Conservation (phyloP, 2,797 vertebrate species). For the Enteromius fasciolatus region DNA sequence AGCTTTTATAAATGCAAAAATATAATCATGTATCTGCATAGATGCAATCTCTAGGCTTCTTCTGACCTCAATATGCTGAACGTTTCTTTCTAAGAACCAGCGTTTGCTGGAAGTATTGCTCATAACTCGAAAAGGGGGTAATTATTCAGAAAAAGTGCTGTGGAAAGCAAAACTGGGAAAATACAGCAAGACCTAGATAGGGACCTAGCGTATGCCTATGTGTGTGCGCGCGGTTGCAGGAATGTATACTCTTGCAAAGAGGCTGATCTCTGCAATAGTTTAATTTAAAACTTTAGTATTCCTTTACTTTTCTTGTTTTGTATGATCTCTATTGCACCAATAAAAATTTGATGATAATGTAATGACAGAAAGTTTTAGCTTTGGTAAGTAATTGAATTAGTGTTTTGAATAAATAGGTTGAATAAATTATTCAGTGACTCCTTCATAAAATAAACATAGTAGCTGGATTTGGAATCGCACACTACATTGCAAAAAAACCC, state of each 20-base stretch:
- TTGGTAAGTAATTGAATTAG: not conserved
- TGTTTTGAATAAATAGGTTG: not conserved
- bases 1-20: slow-evolving; percentile 36
- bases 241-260: slow-evolving; percentile 15
- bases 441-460: too few relatives aligned
- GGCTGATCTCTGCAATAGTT: not conserved
- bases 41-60: slow-evolving; percentile 66
- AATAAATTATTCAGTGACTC: not conserved
- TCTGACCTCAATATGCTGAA: slow-evolving; percentile 66
- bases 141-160: slow-evolving; percentile 41
- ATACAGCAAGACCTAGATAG: slow-evolving; percentile 39
- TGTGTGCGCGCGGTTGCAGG: not conserved
- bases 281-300: slow-evolving; percentile 2
- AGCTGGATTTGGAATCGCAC: not conserved
- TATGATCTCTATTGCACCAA: slow-evolving; percentile 31
- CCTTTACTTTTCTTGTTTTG: slow-evolving; percentile 9
- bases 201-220: not conserved
- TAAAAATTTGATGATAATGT: not conserved
- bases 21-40: slow-evolving; percentile 67
- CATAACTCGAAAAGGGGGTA: slow-evolving; percentile 7
- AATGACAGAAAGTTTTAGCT: not conserved
- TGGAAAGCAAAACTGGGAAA: slow-evolving; percentile 33
- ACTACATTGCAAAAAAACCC: too few relatives aligned
- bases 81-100: slow-evolving; percentile 42
- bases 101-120: slow-evolving; percentile 24